Evolutionary conservation across 2,797 vertebrate genomes (phyloP), one percentile per base, ranked within the genome.

Genomic region (Tinamus major): DNA sequence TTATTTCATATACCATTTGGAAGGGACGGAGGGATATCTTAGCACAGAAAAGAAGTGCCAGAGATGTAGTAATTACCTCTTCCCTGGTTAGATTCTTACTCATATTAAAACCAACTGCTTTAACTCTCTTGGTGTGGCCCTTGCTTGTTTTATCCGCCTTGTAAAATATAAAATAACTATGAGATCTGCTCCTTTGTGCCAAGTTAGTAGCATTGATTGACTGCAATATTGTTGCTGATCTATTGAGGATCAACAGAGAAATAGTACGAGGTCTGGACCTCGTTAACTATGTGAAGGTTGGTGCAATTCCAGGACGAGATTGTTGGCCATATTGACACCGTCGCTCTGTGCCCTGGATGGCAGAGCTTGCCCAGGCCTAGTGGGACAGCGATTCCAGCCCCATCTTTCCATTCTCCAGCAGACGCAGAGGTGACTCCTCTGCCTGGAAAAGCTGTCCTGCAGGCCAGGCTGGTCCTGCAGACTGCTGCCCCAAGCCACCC

Each of bases 321-420:
- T 56, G 44, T n/a, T 76, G 72, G 67, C 55, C 0, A 0, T 8
- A 4, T 33, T 6, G 41, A 16, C 20, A 4, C 10, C 1, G 0
- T 23, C 35, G 35, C 35, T 71, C 4, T 4, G 0, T 69, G 51
- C 33, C 63, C 26, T 8, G 26, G 58, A 42, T 42, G 51, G 48
- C 5, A 41, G 42, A 11, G 69, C 16, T 39, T 27, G 35, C 23
- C 7, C 16, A 4, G 37, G 61, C 37, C 5, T 14, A 8, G 37
- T 9, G 11, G 26, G 18, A 39, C 6, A 29, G 39, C 9, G 27
- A 42, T 16, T n/a, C 63, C 63, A 65, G 27, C 49, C 31, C 20
- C 0, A 0, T 44, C n/a, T 35, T 26, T 68, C 33, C 23, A 2
- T 17, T 3, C 35, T 56, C 70, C 21, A 6, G 26, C n/a, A 9